A percentile compares a stretch with the other conserved stretches of the same genome.
Conservation (phyloP, 2,797 vertebrate species). For the Rhyacichthys aspro region DNA sequence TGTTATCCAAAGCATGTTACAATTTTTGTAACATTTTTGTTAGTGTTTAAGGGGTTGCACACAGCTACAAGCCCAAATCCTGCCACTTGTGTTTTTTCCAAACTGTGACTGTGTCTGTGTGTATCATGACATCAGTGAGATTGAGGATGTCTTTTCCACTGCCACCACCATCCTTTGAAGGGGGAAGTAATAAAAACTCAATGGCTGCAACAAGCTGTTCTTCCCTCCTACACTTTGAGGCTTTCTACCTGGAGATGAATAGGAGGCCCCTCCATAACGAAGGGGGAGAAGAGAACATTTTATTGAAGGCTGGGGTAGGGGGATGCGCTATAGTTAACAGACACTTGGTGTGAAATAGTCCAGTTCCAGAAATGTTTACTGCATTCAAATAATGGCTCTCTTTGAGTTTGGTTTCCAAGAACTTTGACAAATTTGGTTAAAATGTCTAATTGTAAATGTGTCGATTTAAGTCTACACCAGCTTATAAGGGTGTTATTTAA, state of each 20-base stretch:
- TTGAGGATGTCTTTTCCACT: constrained; percentile 67
- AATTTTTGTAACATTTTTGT: constrained; percentile 55
- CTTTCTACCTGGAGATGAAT: constrained; percentile 83
- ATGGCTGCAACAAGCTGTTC: constrained; percentile 81
- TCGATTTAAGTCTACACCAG: constrained; percentile 41
- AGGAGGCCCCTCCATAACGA: constrained; percentile 78
- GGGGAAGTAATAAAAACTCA: constrained; percentile 80
- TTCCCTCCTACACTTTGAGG: constrained; percentile 76
- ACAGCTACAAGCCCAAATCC: constrained; percentile 42
- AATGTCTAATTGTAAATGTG: constrained; percentile 22
- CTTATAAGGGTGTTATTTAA: constrained; percentile 44
- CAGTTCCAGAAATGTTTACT: constrained; percentile 16
- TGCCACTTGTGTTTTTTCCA: constrained; percentile 49
- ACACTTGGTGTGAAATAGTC: constrained; percentile 65
- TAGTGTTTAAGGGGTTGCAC: constrained; percentile 43
- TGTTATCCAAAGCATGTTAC: constrained; percentile 41
- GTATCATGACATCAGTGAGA: constrained; percentile 71
- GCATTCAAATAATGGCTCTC: background rate
- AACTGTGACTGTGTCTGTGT: constrained; percentile 54
- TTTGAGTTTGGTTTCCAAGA: constrained; percentile 1
- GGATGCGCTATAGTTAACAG: constrained; percentile 54
- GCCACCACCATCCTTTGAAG: constrained; percentile 77
- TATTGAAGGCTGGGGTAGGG: constrained; percentile 72
- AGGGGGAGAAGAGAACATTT: constrained; percentile 68
- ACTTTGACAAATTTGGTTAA: constrained; percentile 14